Base-by-base conservation (phyloP, 92 coral and sea anemone species). In the Plumapathes pennacea region DNA sequence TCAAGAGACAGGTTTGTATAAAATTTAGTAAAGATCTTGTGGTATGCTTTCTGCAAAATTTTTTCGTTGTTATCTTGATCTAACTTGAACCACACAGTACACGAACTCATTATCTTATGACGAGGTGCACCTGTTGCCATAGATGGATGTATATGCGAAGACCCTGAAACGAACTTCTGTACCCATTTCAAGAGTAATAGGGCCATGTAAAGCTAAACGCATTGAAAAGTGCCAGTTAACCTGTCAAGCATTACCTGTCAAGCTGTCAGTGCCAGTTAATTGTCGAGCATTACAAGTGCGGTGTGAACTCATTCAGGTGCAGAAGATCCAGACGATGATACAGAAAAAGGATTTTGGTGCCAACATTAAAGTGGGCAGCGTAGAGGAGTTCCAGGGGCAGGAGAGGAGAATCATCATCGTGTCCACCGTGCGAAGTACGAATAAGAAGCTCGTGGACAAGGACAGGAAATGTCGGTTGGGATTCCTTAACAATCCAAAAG, bases 331-430 rank as follows among this genome's bases (percentile, higher is more conserved):
- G 38, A 80, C 38, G 56, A 85, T 85, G 91, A 54, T 85, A 32
- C 67, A 67, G 32, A 85, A 68, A 57, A 64, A 60, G 48, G 14
- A 78, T 10, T 80, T 72, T 59, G 64, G 57, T 5, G 12, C 29
- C 17, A 63, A 45, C 10, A 85, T 85, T 39, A 85, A 85, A 57
- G 91, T 85, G 29, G 91, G 91, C n/a, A 85, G 91, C 39, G 91
- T 85, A 68, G 91, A 79, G 51, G 86, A 85, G 62, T 85, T 79
- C 57, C 86, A 79, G 47, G 86, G 91, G 11, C 91, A 85, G 30
- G 91, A 85, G 38, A 72, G 86, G 26, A 57, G 83, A 12, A 54
- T 85, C 18, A 72, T 85, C 44, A 79, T 85, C 68, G 45, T 85
- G 19, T 85, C 91, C 8, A 78, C 91, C 21, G 91, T 85, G 3